phyloP scores from a whole-genome alignment of 2,888 invertebrate species.

The Cosmorhoe ocellata region DNA sequence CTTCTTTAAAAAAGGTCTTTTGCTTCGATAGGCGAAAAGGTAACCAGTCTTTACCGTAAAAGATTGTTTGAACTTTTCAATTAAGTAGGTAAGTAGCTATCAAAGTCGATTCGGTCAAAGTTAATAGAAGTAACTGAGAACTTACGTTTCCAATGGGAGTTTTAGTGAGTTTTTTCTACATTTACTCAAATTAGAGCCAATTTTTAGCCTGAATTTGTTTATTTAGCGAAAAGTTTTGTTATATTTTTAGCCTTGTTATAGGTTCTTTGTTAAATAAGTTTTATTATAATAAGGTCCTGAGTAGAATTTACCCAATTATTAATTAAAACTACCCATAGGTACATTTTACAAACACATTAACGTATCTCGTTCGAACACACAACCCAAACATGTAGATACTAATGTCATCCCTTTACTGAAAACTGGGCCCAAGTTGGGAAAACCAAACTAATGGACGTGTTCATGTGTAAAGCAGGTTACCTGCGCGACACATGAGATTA shows the following conservation, averaged over 20 bases:
- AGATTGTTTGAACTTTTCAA: slow-evolving; percentile 56
- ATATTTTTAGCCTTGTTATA: too few relatives aligned
- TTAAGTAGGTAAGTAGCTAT: slow-evolving; percentile 57
- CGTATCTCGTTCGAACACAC: slow-evolving; percentile 31
- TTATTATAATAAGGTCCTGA: too few relatives aligned
- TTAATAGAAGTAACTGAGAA: slow-evolving; percentile 49
- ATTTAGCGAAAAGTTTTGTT: too few relatives aligned
- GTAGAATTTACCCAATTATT: too few relatives aligned
- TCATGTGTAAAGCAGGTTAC: background rate
- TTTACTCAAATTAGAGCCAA: too few relatives aligned
- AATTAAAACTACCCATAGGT: background rate
- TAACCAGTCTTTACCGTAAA: slow-evolving; percentile 31
- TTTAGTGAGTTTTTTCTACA: slow-evolving; percentile 1
- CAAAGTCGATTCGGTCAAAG: slow-evolving; percentile 51
- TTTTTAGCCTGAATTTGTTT: background rate
- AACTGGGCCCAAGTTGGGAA: slow-evolving; percentile 27
- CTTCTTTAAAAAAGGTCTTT: slow-evolving; percentile 28
- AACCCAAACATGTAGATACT: slow-evolving; percentile 26
- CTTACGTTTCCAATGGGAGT: slow-evolving; percentile 15
- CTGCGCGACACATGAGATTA: too few relatives aligned
- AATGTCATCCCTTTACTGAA: slow-evolving; percentile 30
- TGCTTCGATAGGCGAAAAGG: slow-evolving; percentile 24
- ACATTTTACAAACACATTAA: slow-evolving; percentile 28
- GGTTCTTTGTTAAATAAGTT: too few relatives aligned
- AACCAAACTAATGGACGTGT: slow-evolving; percentile 38